Base-by-base conservation (phyloP, 2,888 invertebrate genomes). In the Leptopilina myrica region DNA sequence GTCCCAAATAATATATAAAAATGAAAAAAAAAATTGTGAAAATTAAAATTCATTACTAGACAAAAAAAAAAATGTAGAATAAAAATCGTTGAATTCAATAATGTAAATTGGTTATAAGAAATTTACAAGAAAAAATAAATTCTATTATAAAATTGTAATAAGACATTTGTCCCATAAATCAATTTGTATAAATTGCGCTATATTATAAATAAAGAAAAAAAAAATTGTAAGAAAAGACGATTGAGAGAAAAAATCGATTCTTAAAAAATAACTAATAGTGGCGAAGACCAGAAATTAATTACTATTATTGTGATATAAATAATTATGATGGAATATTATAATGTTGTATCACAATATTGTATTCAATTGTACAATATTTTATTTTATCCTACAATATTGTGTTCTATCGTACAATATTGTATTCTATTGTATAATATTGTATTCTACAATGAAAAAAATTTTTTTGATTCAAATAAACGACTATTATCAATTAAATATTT, bases 221-320 rank as follows among this genome's bases (percentile, higher is more conserved):
- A 43, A 8, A 43, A 43, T n/a, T 69, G 26, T 4, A 53, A n/a
- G n/a, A n/a, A 56, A 33, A 56, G 56, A 20, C 56, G 73, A 73
- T 56, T 5, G n/a, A n/a, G 56, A n/a, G 7, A 43, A 8, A 43
- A 43, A 43, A 43, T 33, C 33, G 26, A 53, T 69, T 66, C 53
- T 76, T 76, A 75, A 78, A 43, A 76, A 77, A 64, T 80, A 78
- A 78, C 67, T 53, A 78, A 43, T 65, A 76, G 64, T 59, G 79
- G 69, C 64, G 11, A 76, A 76, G 76, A 64, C 53, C 75, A 56
- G 43, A 46, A 77, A 20, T 77, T 76, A 76, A 77, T 65, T 33
- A 33, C 26, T 59, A 59, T 59, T 43, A 43, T 43, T 43, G 6
- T 43, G 7, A 43, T 43, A 8, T 43, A 43, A 43, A 43, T 43